phyloP scores from a whole-genome alignment of 1,140 invertebrate species.

The Zaprionus capensis region DNA sequence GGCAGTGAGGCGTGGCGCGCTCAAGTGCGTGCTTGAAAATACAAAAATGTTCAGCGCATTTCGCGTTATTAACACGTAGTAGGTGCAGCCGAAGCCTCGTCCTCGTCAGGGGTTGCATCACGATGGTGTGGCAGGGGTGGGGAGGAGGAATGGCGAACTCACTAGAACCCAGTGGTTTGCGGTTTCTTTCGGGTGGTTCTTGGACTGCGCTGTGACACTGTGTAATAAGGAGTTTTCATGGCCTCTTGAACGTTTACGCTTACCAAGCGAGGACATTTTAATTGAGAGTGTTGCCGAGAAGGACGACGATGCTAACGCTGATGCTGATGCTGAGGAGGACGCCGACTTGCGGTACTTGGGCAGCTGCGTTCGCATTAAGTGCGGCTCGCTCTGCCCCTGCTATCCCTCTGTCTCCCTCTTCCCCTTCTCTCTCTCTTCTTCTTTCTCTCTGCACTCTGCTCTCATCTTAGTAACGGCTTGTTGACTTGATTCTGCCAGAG shows the following conservation, averaged over 20 bases:
- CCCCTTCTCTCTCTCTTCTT: not conserved
- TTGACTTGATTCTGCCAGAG: slow-evolving; percentile 51
- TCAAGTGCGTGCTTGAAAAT: slow-evolving; percentile 75
- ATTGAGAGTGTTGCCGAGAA: slow-evolving; percentile 79
- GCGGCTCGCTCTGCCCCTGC: slow-evolving; percentile 42
- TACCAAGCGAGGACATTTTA: slow-evolving; percentile 82
- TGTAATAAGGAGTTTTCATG: slow-evolving; percentile 83
- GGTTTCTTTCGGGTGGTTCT: slow-evolving; percentile 41
- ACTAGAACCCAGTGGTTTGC: not conserved
- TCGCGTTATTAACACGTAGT: slow-evolving; percentile 81
- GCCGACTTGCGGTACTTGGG: slow-evolving; percentile 68
- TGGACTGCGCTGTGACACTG: slow-evolving; percentile 54
- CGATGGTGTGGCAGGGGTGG: slow-evolving; percentile 13
- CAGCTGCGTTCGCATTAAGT: slow-evolving; percentile 70
- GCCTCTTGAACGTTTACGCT: slow-evolving; percentile 82
- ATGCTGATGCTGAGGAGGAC: slow-evolving; percentile 16
- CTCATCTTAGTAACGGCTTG: slow-evolving; percentile 56
- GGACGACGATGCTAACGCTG: slow-evolving; percentile 31
- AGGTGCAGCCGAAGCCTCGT: slow-evolving; percentile 50
- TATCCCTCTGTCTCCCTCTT: not conserved
- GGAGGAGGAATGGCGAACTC: slow-evolving; percentile 11
- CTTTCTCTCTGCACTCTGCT: not conserved
- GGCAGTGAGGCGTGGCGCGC: slow-evolving; percentile 67
- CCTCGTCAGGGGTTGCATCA: slow-evolving; percentile 13
- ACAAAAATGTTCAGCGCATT: slow-evolving; percentile 76